A percentile compares a stretch with the other conserved stretches of the same genome.
These are phyloP conservation scores for Cricetomys ansorgei DNA, from an alignment of 2,113 vertebrate genomes.

Conservation along the genomic window DNA sequence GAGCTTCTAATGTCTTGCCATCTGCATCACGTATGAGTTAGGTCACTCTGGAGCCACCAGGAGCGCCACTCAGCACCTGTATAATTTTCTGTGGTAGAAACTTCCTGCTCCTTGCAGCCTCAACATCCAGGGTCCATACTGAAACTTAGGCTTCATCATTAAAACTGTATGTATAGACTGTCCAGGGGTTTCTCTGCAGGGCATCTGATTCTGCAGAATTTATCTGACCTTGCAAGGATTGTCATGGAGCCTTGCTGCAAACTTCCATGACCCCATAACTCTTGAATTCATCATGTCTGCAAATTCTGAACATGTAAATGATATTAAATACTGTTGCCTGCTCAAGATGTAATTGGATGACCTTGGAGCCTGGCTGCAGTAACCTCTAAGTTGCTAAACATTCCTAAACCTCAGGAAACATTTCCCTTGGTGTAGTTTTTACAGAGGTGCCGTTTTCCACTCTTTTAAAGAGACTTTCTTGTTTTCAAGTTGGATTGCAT, in stretches of 20 bases:
- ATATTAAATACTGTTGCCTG: background rate
- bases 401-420: background rate
- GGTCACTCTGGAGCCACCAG: background rate
- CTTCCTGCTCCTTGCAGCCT: background rate
- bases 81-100: background rate
- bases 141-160: background rate
- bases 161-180: background rate
- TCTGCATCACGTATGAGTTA: too few species aligned
- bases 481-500: background rate
- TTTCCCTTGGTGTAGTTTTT: background rate
- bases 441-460: background rate
- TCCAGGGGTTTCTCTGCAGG: background rate
- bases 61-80: too few species aligned
- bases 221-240: background rate
- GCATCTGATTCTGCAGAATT: too few species aligned
- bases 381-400: background rate
- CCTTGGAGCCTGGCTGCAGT: background rate
- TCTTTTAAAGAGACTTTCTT: background rate
- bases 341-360: background rate
- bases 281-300: background rate
- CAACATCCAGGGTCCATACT: background rate
- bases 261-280: background rate
- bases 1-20: background rate
- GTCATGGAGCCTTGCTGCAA: background rate
- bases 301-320: background rate